Evolutionary conservation across 2,113 vertebrate species (phyloP), one percentile per base, ranked within the genome.

Genomic region (Mormyrus iriodes): DNA sequence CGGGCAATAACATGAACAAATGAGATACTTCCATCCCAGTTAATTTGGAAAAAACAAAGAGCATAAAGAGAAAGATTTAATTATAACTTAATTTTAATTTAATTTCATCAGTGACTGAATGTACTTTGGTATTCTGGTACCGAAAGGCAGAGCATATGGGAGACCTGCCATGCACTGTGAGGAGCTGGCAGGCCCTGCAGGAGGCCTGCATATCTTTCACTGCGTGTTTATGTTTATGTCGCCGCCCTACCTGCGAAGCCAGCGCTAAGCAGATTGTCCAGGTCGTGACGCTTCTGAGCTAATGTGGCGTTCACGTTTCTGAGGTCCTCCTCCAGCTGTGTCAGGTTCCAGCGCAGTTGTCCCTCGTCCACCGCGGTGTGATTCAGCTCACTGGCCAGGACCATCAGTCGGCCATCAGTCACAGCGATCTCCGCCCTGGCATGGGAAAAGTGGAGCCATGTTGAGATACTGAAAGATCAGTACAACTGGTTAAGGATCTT

Each of bases 201-300:
- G 31, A 73, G 31, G 65, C 27, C 65, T 27, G 12, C 65, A 69
- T 2, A 13, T 0, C 3, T 15, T 35, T 27, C n/a, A 73, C 27
- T 35, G 24, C 24, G 24, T n/a, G 8, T 9, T 58, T 27, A 65
- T 5, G 44, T 46, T 46, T 27, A 65, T 12, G 9, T 21, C 17
- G 39, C 76, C 17, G 15, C 19, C 46, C 51, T 95, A 98, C 97
- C 97, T 1, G 89, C 46, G 1, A 97, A 95, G 52, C 95, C 96
- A 0, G 93, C 94, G 0, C 89, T 94, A 0, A 93, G 84, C 83
- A 95, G 90, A 0, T 94, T 95, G 1, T 95, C 69, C 0, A 97
- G 91, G 51, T 96, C 91, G 1, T 1, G 39, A 1, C 88, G 92
- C 87, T 94, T 93, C 5, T 55, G 82, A 53, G 90, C 93, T 79